phyloP scores from a whole-genome alignment of 2,888 invertebrate species.

The Apotomis capreana region DNA sequence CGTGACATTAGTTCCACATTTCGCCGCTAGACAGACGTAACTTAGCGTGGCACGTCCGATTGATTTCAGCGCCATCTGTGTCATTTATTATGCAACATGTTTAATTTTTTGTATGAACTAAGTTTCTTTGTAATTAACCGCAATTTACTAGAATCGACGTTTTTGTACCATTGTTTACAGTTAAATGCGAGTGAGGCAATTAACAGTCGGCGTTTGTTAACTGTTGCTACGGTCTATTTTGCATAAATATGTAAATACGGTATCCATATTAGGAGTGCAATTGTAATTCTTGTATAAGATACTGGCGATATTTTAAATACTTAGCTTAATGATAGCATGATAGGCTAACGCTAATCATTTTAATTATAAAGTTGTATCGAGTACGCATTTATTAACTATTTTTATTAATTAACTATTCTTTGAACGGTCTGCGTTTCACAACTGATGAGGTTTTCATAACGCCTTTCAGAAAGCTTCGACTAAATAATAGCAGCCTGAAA shows the following conservation, averaged over 20 bases:
- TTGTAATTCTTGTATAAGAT: slow-evolving; percentile 2
- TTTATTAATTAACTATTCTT: neutral
- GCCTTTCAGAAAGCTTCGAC: no score
- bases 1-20: slow-evolving; percentile 26
- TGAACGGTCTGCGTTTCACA: neutral
- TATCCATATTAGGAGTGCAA: slow-evolving; percentile 2
- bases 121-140: neutral
- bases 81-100: neutral
- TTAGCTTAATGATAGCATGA: slow-evolving; percentile 1
- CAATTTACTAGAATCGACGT: slow-evolving; percentile 8
- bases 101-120: neutral
- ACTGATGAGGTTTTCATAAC: no score
- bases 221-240: slow-evolving; percentile 5
- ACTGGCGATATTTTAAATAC: neutral
- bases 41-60: neutral
- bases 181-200: slow-evolving; percentile 1
- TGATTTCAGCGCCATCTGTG: slow-evolving; percentile 19
- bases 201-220: slow-evolving; percentile 5
- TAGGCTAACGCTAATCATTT: neutral
- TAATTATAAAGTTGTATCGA: neutral
- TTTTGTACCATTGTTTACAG: slow-evolving; percentile 18
- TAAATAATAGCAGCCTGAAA: no score
- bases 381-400: no score
- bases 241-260: slow-evolving; percentile 3
- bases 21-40: slow-evolving; percentile 2